These are phyloP conservation scores for Scaptodrosophila lebanonensis DNA, from an alignment of 1,140 invertebrate species.

Conservation along the genomic window DNA sequence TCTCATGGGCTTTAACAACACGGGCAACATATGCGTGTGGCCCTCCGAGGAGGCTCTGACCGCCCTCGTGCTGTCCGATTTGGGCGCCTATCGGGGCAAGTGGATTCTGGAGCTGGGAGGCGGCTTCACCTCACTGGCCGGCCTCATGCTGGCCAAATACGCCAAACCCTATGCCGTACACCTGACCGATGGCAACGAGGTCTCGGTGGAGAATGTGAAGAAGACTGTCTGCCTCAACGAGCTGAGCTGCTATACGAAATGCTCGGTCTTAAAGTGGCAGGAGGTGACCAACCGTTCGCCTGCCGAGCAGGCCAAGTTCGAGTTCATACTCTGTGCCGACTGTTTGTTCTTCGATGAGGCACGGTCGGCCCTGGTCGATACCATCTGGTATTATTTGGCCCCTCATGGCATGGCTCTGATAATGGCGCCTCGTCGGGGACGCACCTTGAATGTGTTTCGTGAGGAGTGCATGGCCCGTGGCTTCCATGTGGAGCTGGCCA, in stretches of 20 bases:
- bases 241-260: constrained; percentile 77
- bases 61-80: constrained; percentile 85
- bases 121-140: constrained; percentile 91
- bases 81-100: constrained; percentile 82
- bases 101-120: constrained; percentile 88
- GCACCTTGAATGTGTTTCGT: constrained; percentile 85
- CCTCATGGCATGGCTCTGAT: constrained; percentile 83
- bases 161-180: constrained; percentile 80
- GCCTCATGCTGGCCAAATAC: constrained; percentile 85
- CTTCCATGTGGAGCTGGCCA: constrained; percentile 79
- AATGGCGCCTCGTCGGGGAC: constrained; percentile 86
- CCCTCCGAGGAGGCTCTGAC: constrained; percentile 91
- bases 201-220: constrained; percentile 86
- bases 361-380: constrained; percentile 83
- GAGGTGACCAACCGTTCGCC: constrained; percentile 39
- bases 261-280: constrained; percentile 79
- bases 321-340: constrained; percentile 87
- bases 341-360: constrained; percentile 91
- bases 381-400: constrained; percentile 83
- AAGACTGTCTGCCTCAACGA: constrained; percentile 82
- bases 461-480: constrained; percentile 80
- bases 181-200: constrained; percentile 88
- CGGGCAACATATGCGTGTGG: constrained; percentile 94
- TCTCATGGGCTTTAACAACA: constrained; percentile 92
- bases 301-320: constrained; percentile 78